Conservation (phyloP, 2,888 invertebrate genomes). For the Trypoxylon attenuatum region DNA sequence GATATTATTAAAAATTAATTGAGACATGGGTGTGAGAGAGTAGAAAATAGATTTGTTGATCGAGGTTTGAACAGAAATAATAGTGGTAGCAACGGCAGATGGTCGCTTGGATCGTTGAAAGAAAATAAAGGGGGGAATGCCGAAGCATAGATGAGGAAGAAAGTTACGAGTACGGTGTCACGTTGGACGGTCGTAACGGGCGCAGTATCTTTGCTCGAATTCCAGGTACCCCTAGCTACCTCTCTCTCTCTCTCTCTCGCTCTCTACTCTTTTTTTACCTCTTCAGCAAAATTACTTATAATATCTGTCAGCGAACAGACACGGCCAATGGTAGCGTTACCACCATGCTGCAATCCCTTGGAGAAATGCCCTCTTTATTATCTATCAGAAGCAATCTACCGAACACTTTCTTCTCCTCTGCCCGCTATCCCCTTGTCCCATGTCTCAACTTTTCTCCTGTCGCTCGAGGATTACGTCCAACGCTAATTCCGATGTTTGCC, state of each 20-base stretch:
- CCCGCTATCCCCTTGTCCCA: conserved; percentile 7
- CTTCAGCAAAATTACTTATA: conserved; percentile 62
- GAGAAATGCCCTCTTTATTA: conserved; percentile 66
- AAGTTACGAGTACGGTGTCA: conserved; percentile 60
- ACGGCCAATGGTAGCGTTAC: conserved; percentile 50
- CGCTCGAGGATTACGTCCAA: conserved; percentile 18
- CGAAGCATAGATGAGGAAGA: conserved; percentile 36
- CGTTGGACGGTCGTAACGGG: conserved; percentile 60
- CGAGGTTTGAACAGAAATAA: not conserved
- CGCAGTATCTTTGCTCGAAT: conserved; percentile 31
- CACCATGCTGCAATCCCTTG: conserved; percentile 54
- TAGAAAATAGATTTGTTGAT: not conserved
- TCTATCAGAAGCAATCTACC: conserved; percentile 65
- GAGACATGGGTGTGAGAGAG: not conserved
- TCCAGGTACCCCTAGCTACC: conserved; percentile 27
- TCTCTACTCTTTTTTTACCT: conserved; percentile 38
- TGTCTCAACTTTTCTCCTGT: conserved; percentile 9
- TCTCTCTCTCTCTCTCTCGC: no score
- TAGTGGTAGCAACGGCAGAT: not conserved
- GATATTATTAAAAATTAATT: no score
- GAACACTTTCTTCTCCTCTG: conserved; percentile 42
- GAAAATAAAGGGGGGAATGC: conserved; percentile 36
- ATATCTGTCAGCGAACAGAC: conserved; percentile 60
- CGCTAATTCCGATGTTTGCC: conserved; percentile 35
- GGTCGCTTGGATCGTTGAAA: not conserved